Base-by-base conservation (phyloP, 2,888 invertebrate species). In the Tetrapedia diversipes region DNA sequence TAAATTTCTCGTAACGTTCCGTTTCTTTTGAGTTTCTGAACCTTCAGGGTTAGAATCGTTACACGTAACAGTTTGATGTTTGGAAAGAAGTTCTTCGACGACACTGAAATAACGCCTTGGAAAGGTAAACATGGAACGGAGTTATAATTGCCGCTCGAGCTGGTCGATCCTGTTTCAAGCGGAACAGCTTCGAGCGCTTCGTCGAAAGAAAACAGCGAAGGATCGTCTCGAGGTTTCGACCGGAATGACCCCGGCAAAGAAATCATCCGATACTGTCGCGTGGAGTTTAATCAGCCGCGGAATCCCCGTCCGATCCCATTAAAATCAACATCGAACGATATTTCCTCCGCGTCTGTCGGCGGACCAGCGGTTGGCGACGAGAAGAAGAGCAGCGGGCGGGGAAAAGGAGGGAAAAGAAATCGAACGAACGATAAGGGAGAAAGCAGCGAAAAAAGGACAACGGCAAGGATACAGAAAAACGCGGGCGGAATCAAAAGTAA, bases 401-500 rank as follows among this genome's bases (percentile, higher is more conserved):
- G 14, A 19, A 43, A 6, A n/a, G 19, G 8, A 41, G 7, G 4
- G 19, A 11, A 7, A 14, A 8, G 24, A 6, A 32, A 45, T 24
- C 29, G n/a, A 29, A 57, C 32, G 16, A 47, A 34, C 24, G 11
- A 11, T 1, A 27, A 32, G 16, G 6, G 3, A 7, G 10, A 43
- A 2, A 29, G 1, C 16, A 24, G 7, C 11, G 1, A 16, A 43
- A 27, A 6, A 6, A 7, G 34, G 16, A 24, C n/a, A 54, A n/a
- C 3, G 34, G 16, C 1, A 37, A 47, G 41, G 24, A 43, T 43
- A 39, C 8, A 6, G 29, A 34, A 37, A 37, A 56, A 65, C 29
- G 54, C 32, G 16, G 10, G n/a, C 10, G 49, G 68, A 66, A 80
- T 79, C 80, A 60, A 81, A 67, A 64, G 76, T 74, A 81, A 85